A percentile compares a stretch with the other conserved stretches of the same genome.
Conservation (phyloP, 2,113 vertebrate genomes). For the Procapra przewalskii region DNA sequence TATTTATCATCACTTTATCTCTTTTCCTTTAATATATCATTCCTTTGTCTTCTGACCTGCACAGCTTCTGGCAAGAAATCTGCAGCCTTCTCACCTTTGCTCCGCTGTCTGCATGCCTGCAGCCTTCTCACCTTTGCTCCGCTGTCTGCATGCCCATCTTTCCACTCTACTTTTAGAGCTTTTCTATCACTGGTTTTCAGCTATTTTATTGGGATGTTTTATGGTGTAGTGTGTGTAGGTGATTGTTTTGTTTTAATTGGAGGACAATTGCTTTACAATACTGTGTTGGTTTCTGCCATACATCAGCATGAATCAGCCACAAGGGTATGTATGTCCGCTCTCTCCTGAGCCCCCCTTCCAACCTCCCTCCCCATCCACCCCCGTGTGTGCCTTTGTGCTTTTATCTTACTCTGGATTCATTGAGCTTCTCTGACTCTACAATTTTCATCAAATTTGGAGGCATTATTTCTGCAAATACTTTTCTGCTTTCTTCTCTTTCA, state of each 20-base stretch:
- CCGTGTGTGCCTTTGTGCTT: not conserved
- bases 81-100: not conserved
- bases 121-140: not conserved
- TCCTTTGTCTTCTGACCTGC: not conserved
- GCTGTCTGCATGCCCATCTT: not conserved
- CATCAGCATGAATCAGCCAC: not conserved
- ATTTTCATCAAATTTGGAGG: not conserved
- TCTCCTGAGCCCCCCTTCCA: accelerated
- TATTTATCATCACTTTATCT: too few species aligned
- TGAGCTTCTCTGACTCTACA: not conserved
- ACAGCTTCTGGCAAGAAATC: not conserved
- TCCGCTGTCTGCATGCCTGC: not conserved
- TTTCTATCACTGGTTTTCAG: not conserved
- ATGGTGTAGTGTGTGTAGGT: not conserved
- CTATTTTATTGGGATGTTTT: not conserved
- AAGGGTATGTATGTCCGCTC: not conserved
- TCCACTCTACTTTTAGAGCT: not conserved
- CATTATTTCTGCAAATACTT: not conserved
- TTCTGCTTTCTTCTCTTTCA: not conserved
- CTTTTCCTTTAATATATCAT: not conserved
- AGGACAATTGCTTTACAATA: not conserved
- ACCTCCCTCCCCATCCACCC: not conserved
- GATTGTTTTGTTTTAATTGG: not conserved
- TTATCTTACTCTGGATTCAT: not conserved
- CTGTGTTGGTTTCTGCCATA: not conserved